Base-by-base conservation (phyloP, 2,797 vertebrate genomes). In the Acrocephalus scirpaceus region DNA sequence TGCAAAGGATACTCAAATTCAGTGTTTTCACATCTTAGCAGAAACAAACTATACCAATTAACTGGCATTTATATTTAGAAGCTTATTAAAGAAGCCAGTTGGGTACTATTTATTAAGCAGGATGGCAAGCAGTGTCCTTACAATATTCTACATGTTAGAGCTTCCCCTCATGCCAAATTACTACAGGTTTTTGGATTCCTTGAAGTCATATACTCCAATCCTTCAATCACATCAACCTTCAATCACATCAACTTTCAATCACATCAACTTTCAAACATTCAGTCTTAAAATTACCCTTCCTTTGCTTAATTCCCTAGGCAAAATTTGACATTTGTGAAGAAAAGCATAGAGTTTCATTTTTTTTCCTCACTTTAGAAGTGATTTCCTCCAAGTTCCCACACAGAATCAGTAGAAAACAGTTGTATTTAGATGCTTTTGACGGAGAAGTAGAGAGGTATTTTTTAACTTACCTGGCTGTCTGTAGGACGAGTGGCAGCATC, bases 401-500 rank as follows among this genome's bases (percentile, higher is more conserved):
- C 1, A n/a, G 10, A 67, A 30, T n/a, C 45, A 64, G 34, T 5
- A 79, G 60, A 50, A 51, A 77, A 30, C 13, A 67, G 15, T 13
- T 58, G 13, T 18, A 32, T 57, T 67, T 17, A 83, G 29, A 42
- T 4, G 11, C 5, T 78, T 88, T 47, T 27, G 58, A 36, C 14
- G 78, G 51, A 71, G 64, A 85, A 40, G 53, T 5, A 32, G 34
- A 76, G 72, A 78, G 47, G 26, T 25, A n/a, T 25, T 74, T 76
- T 53, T 84, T 40, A 54, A 34, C 94, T 96, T 97, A 99, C 99
- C 95, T 99, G 98, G 61, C 86, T 99, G 96, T 99, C 99, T 95
- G 96, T 97, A 58, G 99, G 99, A 88, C 98, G 98, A 44, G 98
- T 96, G 13, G 98, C 98, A 64, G 98, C 98, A 26, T 97, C 98